Percentiles rank a stretch among this genome's conserved stretches.
Evolutionary conservation across 2,113 vertebrate genomes (phyloP).

Genomic region (Hiodon tergisus): DNA sequence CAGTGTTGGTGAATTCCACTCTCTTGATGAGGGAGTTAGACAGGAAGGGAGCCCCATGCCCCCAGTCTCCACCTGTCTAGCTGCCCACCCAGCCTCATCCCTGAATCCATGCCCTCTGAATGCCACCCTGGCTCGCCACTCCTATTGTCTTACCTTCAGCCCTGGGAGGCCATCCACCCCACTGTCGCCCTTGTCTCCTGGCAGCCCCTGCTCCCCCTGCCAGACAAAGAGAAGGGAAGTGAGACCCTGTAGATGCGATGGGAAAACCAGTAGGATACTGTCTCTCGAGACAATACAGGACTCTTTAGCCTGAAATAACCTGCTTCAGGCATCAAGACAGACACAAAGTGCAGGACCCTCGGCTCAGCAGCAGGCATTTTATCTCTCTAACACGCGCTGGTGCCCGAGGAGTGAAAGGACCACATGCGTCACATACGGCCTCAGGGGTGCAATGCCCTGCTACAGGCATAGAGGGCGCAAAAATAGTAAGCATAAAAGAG

Average conservation of each 20-base stretch:
- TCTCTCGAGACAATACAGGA: neutral
- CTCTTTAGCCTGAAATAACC: neutral
- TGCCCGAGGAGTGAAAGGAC: too few species aligned
- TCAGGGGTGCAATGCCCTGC: neutral
- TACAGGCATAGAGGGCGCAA: neutral
- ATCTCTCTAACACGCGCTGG: too few species aligned
- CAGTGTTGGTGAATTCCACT: too few species aligned
- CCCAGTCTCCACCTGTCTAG: neutral
- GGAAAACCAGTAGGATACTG: neutral
- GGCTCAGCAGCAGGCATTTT: too few species aligned
- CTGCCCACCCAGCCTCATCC: neutral
- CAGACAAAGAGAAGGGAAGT: neutral
- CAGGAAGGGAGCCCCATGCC: too few species aligned
- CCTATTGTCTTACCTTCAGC: conserved; percentile 45
- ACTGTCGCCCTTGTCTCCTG: conserved; percentile 54
- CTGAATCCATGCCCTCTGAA: neutral
- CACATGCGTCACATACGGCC: too few species aligned
- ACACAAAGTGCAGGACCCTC: too few species aligned
- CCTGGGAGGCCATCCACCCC: conserved; percentile 64
- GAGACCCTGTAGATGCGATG: neutral
- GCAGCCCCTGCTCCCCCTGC: conserved; percentile 57
- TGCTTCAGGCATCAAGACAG: too few species aligned
- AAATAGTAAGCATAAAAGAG: too few species aligned
- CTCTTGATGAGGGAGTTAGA: too few species aligned
- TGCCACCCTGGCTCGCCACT: neutral